Base-by-base conservation (phyloP, 2,888 invertebrate species). In the Hyposoter didymator region DNA sequence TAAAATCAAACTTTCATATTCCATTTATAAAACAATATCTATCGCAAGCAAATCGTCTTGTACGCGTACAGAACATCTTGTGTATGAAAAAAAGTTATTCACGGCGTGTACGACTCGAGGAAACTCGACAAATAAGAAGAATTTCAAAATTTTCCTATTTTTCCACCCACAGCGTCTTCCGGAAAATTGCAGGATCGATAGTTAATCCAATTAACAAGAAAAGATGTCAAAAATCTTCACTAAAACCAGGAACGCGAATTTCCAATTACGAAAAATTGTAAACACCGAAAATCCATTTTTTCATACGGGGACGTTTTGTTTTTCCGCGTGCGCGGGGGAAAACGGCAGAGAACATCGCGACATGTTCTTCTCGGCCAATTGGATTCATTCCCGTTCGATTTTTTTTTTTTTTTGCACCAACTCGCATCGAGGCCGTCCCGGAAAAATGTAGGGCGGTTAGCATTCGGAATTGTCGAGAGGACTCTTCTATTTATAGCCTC, bases 1-100 rank as follows among this genome's bases (percentile, higher is more conserved):
- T 85, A 83, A 83, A 83, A 85, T 85, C 83, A 85, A 85, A 85
- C 79, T 83, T 85, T 76, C 79, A 70, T 80, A 67, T 83, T 52
- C 17, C 59, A 39, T 28, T 22, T 59, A 59, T 22, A 22, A 49
- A 78, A 69, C 22, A 62, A 55, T 52, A 74, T 45, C 43, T 35
- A 52, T 72, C 72, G 59, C 17, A 39, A 64, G n/a, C 43, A 59
- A 59, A 59, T 28, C 12, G 32, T 70, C 55, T 43, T 52, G n/a
- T 67, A 14, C 39, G 67, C 49, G 12, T 28, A 17, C 19, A 73
- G 28, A 28, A 73, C 45, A 6, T 64, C 52, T 73, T 59, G 72
- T 32, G 66, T 43, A 17, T 66, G 6, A 49, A 45, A 22, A 67
- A 72, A 80, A n/a, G 47, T 70, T 80, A 55, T 49, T 72, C 67